Conservation (phyloP, 2,888 invertebrate genomes). For the Aspidapion aeneum region DNA sequence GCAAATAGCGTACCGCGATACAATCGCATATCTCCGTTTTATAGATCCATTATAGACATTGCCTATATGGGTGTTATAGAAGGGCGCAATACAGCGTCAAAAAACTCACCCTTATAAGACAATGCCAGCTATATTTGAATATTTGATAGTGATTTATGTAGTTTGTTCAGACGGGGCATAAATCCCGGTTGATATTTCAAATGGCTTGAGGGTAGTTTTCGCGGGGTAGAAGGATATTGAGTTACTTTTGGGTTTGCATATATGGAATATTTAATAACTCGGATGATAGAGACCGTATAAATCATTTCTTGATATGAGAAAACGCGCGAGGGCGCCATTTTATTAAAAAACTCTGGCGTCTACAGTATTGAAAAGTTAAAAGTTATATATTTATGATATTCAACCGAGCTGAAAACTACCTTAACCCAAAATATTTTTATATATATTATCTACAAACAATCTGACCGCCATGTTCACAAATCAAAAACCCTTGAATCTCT, state of each 20-base stretch:
- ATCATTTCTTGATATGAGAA: constrained; percentile 11
- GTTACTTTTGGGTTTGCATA: constrained; percentile 24
- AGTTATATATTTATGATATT: neutral
- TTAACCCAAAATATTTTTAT: neutral
- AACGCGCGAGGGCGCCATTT: neutral
- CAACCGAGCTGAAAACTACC: neutral
- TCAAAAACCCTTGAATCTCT: too few species aligned
- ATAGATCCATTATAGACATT: constrained; percentile 20
- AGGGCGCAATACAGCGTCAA: constrained; percentile 2
- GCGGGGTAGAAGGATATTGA: constrained; percentile 20
- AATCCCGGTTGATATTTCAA: constrained; percentile 20
- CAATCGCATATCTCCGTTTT: constrained; percentile 21
- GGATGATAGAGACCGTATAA: constrained; percentile 9
- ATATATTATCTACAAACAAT: too few species aligned
- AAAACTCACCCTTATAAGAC: constrained; percentile 23
- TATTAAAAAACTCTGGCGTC: neutral
- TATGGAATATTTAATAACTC: constrained; percentile 27
- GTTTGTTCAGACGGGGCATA: constrained; percentile 21
- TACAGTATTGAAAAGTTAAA: neutral
- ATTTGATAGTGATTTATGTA: constrained; percentile 28
- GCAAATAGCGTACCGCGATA: constrained; percentile 16
- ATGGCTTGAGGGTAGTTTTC: constrained; percentile 24
- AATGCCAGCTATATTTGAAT: constrained; percentile 25
- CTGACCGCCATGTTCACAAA: too few species aligned
- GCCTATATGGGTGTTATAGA: neutral